A percentile compares a stretch with the other conserved stretches of the same genome.
Evolutionary conservation across 2,797 vertebrate species (phyloP).

Genomic region (Brachyrhaphis roseni): DNA sequence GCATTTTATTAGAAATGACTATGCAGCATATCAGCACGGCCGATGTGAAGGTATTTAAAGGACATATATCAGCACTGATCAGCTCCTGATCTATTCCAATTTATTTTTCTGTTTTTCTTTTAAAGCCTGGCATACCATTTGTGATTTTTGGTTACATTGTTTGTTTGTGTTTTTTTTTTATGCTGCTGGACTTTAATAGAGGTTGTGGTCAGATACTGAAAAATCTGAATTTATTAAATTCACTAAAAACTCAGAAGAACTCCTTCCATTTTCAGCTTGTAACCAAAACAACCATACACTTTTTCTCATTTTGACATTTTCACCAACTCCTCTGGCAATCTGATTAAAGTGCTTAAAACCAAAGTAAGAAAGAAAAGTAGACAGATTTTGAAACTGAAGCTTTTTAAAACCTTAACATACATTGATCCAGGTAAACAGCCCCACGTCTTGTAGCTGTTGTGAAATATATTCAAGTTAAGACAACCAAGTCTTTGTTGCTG

Average conservation of each 20-base stretch:
- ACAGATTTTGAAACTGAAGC: neutral
- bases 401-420: neutral
- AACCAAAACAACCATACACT: neutral
- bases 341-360: neutral
- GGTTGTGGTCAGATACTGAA: neutral
- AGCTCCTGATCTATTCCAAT: neutral
- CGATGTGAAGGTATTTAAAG: neutral
- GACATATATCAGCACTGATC: neutral
- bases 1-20: neutral
- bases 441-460: neutral
- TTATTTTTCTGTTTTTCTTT: neutral
- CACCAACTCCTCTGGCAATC: neutral
- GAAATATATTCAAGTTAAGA: constrained; percentile 20
- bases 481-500: neutral
- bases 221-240: neutral
- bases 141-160: neutral
- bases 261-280: neutral
- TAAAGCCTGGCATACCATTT: neutral
- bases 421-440: neutral
- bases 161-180: neutral
- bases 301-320: neutral
- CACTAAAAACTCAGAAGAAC: neutral
- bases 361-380: neutral
- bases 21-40: neutral
- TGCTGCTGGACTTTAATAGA: neutral